Evolutionary conservation across 2,888 invertebrate species (phyloP).

Genomic region (Drosophila antonietae): DNA sequence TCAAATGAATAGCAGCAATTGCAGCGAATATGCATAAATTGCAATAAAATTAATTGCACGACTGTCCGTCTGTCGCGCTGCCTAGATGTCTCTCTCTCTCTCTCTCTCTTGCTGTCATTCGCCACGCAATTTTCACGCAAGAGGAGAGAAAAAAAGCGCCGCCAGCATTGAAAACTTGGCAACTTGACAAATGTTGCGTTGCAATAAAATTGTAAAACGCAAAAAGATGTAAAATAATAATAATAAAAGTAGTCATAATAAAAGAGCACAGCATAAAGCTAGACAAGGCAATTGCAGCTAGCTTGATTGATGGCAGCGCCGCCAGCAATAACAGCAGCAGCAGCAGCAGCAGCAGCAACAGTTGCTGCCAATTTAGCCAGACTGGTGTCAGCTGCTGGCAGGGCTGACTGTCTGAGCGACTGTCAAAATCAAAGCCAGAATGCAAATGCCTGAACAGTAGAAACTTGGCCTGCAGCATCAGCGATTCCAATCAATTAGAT

Average conservation of each 20-base stretch:
- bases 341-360: slow-evolving; percentile 36
- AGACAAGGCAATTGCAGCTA: slow-evolving; percentile 45
- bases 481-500: slow-evolving; percentile 70
- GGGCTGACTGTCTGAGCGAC: slow-evolving; percentile 34
- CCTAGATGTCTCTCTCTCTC: slow-evolving; percentile 38
- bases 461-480: slow-evolving; percentile 28
- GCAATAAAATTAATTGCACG: slow-evolving; percentile 69
- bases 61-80: slow-evolving; percentile 42
- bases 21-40: slow-evolving; percentile 59
- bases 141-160: slow-evolving; percentile 28
- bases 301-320: slow-evolving; percentile 69
- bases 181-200: slow-evolving; percentile 59
- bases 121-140: slow-evolving; percentile 66
- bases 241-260: slow-evolving; percentile 57
- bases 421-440: slow-evolving; percentile 37
- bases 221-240: slow-evolving; percentile 36
- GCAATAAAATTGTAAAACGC: slow-evolving; percentile 21
- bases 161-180: slow-evolving; percentile 47
- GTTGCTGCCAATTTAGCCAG: slow-evolving; percentile 44
- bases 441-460: slow-evolving; percentile 26
- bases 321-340: slow-evolving; percentile 51
- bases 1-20: slow-evolving; percentile 45
- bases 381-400: slow-evolving; percentile 25
- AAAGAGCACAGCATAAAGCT: slow-evolving; percentile 57
- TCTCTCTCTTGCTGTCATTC: slow-evolving; percentile 35